Conservation (phyloP, 35 echinoderm and acorn worm species). For the Apostichopus japonicus region DNA sequence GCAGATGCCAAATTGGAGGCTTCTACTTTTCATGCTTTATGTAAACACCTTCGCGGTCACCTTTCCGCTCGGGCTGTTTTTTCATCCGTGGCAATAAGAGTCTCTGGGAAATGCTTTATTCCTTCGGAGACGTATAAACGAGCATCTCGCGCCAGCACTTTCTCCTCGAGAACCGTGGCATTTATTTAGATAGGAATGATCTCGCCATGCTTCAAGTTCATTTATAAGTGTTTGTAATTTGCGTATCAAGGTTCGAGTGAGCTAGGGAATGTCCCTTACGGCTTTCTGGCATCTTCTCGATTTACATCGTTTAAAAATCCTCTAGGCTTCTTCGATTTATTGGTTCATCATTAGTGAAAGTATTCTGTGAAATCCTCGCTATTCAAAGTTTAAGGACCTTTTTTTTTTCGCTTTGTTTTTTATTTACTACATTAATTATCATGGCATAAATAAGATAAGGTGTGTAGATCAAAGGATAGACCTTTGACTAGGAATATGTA, state of each 20-base stretch:
- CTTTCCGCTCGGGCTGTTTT: background rate
- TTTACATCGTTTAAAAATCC: too few relatives aligned
- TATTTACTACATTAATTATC: too few relatives aligned
- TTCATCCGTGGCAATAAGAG: background rate
- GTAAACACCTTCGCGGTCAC: background rate
- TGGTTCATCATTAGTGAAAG: too few relatives aligned
- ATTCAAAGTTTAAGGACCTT: too few relatives aligned
- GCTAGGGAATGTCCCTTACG: background rate
- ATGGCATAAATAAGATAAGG: too few relatives aligned
- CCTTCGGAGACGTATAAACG: background rate
- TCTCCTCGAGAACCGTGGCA: background rate
- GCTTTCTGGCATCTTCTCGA: too few relatives aligned
- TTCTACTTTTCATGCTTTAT: background rate
- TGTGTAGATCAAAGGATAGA: too few relatives aligned
- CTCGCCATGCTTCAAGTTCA: background rate
- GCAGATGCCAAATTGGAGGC: background rate
- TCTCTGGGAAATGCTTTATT: background rate
- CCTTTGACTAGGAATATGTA: too few relatives aligned
- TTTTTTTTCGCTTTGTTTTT: too few relatives aligned
- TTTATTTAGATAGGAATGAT: background rate
- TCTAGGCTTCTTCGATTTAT: too few relatives aligned
- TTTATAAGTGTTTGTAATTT: background rate
- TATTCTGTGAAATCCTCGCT: too few relatives aligned
- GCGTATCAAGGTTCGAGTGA: background rate
- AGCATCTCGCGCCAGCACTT: background rate